phyloP scores from a whole-genome alignment of 2,888 invertebrate genomes.

The Altica lythri region DNA sequence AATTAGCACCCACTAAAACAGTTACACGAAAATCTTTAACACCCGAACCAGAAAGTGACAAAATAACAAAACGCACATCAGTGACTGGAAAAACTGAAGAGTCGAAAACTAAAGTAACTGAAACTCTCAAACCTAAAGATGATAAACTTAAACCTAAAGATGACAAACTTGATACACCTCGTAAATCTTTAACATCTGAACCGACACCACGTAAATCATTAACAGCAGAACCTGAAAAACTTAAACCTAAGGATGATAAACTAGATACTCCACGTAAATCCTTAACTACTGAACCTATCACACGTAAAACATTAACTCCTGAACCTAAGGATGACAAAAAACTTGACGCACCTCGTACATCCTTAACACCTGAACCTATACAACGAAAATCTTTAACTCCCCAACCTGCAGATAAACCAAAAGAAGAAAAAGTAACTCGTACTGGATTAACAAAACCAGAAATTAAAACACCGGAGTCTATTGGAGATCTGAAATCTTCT shows the following conservation, averaged over 20 bases:
- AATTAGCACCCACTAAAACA: conserved; percentile 12
- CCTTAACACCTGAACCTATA: conserved; percentile 25
- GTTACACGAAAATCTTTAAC: conserved; percentile 35
- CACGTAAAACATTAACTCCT: conserved; percentile 23
- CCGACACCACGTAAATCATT: conserved; percentile 36
- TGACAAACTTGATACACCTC: conserved; percentile 14
- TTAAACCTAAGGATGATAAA: conserved; percentile 4
- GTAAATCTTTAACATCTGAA: conserved; percentile 43
- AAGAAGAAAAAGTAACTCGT: conserved; percentile 28
- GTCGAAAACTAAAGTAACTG: conserved; percentile 35
- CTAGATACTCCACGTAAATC: background rate
- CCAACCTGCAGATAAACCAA: conserved; percentile 47
- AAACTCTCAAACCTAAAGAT: conserved; percentile 26
- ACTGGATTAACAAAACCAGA: conserved; percentile 36
- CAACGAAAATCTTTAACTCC: conserved; percentile 19
- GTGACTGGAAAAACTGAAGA: conserved; percentile 48
- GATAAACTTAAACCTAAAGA: conserved; percentile 29
- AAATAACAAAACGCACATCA: conserved; percentile 6
- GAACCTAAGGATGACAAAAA: conserved; percentile 30
- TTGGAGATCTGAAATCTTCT: conserved; percentile 38
- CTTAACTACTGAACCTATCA: conserved; percentile 20
- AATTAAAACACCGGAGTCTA: conserved; percentile 44
- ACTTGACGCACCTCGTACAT: conserved; percentile 21
- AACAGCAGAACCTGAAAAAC: conserved; percentile 10
- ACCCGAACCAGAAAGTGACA: conserved; percentile 33